Evolutionary conservation across 2,888 invertebrate genomes (phyloP).

Genomic region (Drosophila neutralis): DNA sequence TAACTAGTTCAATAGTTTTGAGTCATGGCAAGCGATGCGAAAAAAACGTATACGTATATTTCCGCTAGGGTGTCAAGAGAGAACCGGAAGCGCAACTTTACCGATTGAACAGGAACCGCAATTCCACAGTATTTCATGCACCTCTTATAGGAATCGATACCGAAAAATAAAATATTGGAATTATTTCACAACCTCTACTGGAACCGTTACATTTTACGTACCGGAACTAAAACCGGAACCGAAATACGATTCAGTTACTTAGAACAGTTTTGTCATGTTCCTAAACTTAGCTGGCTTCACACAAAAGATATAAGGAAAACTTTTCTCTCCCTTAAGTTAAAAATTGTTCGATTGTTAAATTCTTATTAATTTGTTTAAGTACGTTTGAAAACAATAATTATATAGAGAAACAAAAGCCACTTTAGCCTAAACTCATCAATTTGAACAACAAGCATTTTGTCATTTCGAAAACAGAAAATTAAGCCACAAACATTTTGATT

Average conservation of each 20-base stretch:
- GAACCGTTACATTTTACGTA: neutral
- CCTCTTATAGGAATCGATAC: neutral
- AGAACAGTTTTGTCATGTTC: neutral
- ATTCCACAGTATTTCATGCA: neutral
- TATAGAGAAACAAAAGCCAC: neutral
- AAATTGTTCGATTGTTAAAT: neutral
- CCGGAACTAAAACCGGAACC: neutral
- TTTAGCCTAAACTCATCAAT: neutral
- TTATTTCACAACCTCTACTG: neutral
- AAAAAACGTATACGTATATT: neutral
- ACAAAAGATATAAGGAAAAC: neutral
- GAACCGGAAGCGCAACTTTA: neutral
- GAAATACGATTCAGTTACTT: neutral
- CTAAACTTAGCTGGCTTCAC: neutral
- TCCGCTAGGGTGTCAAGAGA: neutral
- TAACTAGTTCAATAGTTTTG: neutral
- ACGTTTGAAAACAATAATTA: neutral
- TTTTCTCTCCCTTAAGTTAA: neutral
- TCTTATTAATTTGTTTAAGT: neutral
- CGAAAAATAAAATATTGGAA: neutral
- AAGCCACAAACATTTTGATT: neutral
- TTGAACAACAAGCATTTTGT: neutral
- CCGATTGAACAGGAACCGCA: neutral
- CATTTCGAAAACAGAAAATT: neutral
- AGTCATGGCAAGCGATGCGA: neutral